Conservation (phyloP, 1,140 invertebrate species). For the Pinna nobilis region DNA sequence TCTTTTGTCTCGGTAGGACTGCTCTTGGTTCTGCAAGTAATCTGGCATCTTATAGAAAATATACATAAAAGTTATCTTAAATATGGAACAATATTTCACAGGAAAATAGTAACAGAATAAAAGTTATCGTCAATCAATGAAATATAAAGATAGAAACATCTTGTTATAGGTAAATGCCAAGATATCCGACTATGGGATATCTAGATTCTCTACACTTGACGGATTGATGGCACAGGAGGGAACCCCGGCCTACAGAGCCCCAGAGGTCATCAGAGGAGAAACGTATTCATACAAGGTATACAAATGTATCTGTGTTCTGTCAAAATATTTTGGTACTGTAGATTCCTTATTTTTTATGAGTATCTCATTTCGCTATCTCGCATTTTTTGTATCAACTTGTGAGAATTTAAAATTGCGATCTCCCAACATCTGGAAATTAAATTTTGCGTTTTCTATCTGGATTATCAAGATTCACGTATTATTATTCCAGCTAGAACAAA, state of each 20-base stretch:
- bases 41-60: too few relatives aligned
- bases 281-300: conserved; percentile 68
- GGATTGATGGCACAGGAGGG: conserved; percentile 67
- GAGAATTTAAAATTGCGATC: too few relatives aligned
- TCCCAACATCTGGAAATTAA: too few relatives aligned
- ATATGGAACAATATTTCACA: neutral
- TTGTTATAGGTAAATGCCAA: conserved; percentile 69
- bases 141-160: neutral
- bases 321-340: neutral
- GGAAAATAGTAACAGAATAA: neutral
- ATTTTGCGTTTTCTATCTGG: too few relatives aligned
- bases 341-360: too few relatives aligned
- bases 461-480: too few relatives aligned
- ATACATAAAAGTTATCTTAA: neutral
- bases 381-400: neutral
- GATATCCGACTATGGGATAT: conserved; percentile 72
- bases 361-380: neutral
- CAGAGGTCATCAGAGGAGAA: conserved; percentile 68
- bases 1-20: too few relatives aligned
- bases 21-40: too few relatives aligned
- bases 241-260: conserved; percentile 69
- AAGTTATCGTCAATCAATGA: neutral
- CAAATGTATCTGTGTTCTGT: neutral
- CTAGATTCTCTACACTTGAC: conserved; percentile 64
- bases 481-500: too few relatives aligned